phyloP scores from a whole-genome alignment of 1,140 invertebrate species.

The Andricus grossulariae region DNA sequence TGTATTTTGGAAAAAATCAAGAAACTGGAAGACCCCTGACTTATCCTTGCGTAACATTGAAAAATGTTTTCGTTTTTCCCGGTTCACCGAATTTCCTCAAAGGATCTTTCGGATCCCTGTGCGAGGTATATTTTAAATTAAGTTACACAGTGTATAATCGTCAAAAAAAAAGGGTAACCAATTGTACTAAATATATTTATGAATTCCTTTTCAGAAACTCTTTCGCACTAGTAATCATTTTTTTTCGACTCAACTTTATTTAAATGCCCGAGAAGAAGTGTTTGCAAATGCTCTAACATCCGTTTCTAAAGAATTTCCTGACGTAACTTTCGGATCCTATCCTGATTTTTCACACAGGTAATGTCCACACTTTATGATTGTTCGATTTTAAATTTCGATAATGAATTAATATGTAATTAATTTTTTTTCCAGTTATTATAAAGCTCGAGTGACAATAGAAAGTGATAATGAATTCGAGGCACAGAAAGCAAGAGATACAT shows the following conservation, averaged over 20 bases:
- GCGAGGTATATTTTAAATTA: slow-evolving; percentile 57
- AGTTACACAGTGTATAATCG: too few relatives aligned
- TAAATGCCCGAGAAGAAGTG: slow-evolving; percentile 72
- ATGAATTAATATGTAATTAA: neutral
- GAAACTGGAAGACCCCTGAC: slow-evolving; percentile 56
- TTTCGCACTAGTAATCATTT: slow-evolving; percentile 70
- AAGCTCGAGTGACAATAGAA: slow-evolving; percentile 75
- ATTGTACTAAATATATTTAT: slow-evolving; percentile 32
- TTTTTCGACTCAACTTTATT: slow-evolving; percentile 69
- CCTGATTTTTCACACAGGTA: slow-evolving; percentile 73
- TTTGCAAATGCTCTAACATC: slow-evolving; percentile 70
- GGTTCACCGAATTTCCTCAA: slow-evolving; percentile 84
- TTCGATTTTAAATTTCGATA: neutral
- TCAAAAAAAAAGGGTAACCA: too few relatives aligned
- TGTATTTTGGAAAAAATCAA: slow-evolving; percentile 71
- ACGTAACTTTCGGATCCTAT: slow-evolving; percentile 76
- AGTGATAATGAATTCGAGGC: slow-evolving; percentile 66
- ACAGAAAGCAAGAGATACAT: slow-evolving; percentile 67
- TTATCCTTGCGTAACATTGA: slow-evolving; percentile 82
- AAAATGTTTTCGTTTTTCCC: slow-evolving; percentile 88
- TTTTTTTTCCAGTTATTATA: slow-evolving; percentile 70
- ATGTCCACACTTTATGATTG: neutral
- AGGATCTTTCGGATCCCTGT: slow-evolving; percentile 77
- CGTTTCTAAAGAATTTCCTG: slow-evolving; percentile 72
- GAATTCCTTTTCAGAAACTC: slow-evolving; percentile 62